Evolutionary conservation across 2,113 vertebrate species (phyloP).

Genomic region (Dinomys branickii): DNA sequence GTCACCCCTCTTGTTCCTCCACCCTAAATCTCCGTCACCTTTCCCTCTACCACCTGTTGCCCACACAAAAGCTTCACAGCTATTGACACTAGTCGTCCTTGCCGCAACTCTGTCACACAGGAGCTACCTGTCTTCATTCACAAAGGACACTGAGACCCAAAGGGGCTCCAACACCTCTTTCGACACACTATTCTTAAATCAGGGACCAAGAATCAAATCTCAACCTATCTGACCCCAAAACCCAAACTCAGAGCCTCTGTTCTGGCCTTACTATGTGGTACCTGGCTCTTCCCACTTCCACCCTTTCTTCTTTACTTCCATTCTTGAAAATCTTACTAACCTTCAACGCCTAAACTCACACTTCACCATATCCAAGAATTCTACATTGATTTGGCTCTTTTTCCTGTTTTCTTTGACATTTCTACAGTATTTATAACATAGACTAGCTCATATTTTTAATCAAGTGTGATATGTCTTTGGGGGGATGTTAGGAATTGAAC

Average conservation of each 20-base stretch:
- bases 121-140: background rate
- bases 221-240: background rate
- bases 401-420: background rate
- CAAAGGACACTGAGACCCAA: background rate
- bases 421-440: background rate
- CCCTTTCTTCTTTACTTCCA: background rate
- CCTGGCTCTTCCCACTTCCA: background rate
- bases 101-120: accelerated
- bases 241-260: background rate
- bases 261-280: background rate
- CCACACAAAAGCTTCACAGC: background rate
- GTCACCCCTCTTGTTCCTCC: background rate
- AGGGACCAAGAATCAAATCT: background rate
- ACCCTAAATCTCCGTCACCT: accelerated
- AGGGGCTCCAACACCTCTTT: background rate
- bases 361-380: accelerated
- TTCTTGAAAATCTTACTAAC: background rate
- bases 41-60: background rate
- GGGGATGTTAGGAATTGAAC: background rate
- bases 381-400: background rate
- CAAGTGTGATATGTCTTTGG: background rate
- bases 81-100: accelerated
- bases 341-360: accelerated
- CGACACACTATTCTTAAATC: background rate
- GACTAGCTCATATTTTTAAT: background rate